These are phyloP conservation scores for Eupsilia transversa DNA, from an alignment of 2,888 invertebrate species.

Conservation along the genomic window DNA sequence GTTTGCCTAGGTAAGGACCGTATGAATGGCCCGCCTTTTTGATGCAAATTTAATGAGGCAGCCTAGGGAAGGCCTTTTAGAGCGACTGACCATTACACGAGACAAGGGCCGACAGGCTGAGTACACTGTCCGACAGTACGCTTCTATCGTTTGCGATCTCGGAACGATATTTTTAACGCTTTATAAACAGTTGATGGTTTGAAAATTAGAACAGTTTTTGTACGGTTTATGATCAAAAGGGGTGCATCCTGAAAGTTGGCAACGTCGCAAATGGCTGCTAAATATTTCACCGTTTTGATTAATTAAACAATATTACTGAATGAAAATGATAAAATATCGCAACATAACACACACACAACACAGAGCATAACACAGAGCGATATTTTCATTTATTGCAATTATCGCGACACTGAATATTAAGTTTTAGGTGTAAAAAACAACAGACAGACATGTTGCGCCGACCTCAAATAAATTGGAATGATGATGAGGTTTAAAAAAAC, in stretches of 20 bases:
- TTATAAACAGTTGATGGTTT: conserved; percentile 30
- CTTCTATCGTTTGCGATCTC: conserved; percentile 60
- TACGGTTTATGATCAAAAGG: background rate
- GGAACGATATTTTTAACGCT: conserved; percentile 53
- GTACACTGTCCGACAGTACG: conserved; percentile 76
- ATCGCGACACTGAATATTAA: background rate
- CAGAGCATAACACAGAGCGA: too few species aligned
- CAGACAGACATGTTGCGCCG: too few species aligned
- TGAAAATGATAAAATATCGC: background rate
- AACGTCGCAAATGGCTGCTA: background rate
- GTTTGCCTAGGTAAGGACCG: conserved; percentile 76
- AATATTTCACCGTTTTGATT: background rate
- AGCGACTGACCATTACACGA: conserved; percentile 85
- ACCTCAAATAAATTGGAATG: too few species aligned
- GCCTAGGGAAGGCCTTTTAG: conserved; percentile 77
- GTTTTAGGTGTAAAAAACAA: background rate
- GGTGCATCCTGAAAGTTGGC: background rate
- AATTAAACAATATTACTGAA: background rate
- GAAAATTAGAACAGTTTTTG: conserved; percentile 17
- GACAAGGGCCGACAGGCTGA: conserved; percentile 80
- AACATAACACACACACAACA: too few species aligned
- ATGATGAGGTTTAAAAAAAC: too few species aligned
- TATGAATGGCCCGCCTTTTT: conserved; percentile 80
- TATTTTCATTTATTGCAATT: too few species aligned
- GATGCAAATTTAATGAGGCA: conserved; percentile 87